Percentiles rank a stretch among this genome's conserved stretches.
Evolutionary conservation across 2,888 invertebrate genomes (phyloP).

Genomic region (Keiferia lycopersicella): DNA sequence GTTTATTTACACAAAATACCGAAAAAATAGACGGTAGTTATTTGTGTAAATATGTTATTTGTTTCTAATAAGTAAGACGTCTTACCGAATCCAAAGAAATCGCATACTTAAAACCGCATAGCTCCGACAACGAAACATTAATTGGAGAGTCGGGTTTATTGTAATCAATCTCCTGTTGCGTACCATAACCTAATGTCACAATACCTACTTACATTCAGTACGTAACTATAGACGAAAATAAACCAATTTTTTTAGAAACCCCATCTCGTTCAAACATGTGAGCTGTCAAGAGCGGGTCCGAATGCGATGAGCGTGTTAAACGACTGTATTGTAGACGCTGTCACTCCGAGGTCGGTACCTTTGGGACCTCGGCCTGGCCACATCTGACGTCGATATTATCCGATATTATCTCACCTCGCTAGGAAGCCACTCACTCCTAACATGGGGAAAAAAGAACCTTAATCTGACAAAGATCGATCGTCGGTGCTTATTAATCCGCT

Average conservation of each 20-base stretch:
- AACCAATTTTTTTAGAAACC: neutral
- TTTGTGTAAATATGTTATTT: too few species aligned
- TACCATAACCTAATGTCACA: too few species aligned
- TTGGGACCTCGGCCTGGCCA: constrained; percentile 45
- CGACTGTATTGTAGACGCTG: constrained; percentile 74
- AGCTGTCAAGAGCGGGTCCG: constrained; percentile 71
- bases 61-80: too few species aligned
- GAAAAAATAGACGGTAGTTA: neutral
- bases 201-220: too few species aligned
- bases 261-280: constrained; percentile 34
- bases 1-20: neutral
- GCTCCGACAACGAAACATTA: too few species aligned
- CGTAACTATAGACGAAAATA: neutral
- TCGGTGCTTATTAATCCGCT: constrained; percentile 42
- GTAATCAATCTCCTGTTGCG: too few species aligned
- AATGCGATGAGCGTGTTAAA: constrained; percentile 78
- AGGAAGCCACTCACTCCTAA: constrained; percentile 55
- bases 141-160: too few species aligned
- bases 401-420: constrained; percentile 65
- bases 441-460: constrained; percentile 44
- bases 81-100: too few species aligned
- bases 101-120: too few species aligned
- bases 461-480: constrained; percentile 56
- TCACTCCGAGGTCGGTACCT: constrained; percentile 66
- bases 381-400: constrained; percentile 48